A percentile compares a stretch with the other conserved stretches of the same genome.
Evolutionary conservation across 2,113 vertebrate genomes (phyloP).

Genomic region (Oncorhynchus tshawytscha): DNA sequence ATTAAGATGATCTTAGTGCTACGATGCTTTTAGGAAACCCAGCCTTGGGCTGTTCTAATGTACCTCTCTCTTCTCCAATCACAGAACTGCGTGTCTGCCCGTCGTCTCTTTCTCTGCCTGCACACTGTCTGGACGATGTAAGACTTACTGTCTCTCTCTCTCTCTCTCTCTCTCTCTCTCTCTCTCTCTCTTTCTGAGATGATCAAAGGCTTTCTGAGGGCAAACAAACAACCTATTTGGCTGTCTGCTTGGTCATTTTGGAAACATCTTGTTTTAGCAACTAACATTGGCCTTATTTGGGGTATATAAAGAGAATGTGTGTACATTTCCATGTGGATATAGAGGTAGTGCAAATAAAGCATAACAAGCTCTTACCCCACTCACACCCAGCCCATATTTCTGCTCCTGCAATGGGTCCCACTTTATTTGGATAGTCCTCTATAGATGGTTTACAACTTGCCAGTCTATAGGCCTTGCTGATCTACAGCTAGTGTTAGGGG

Average conservation of each 20-base stretch:
- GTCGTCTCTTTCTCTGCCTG: conserved; percentile 57
- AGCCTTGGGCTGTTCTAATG: conserved; percentile 39
- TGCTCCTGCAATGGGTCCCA: neutral
- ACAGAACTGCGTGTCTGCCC: conserved; percentile 66
- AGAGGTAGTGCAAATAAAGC: neutral
- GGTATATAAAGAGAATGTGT: conserved; percentile 3
- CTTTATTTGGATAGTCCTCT: neutral
- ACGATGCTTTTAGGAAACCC: too few species aligned
- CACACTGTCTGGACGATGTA: conserved; percentile 68
- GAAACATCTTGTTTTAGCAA: neutral
- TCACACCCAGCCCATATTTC: neutral
- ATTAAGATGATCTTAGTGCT: too few species aligned
- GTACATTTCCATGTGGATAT: conserved; percentile 2
- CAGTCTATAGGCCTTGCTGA: too few species aligned
- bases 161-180: conserved; percentile 12
- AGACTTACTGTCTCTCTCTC: conserved; percentile 44
- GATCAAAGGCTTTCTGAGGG: neutral
- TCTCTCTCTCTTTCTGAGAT: conserved; percentile 34
- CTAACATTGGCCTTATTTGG: neutral
- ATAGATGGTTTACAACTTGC: too few species aligned
- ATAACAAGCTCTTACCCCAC: neutral
- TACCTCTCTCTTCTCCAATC: conserved; percentile 59
- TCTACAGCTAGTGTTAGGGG: too few species aligned
- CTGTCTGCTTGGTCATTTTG: neutral
- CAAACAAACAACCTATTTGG: neutral